These are phyloP conservation scores for Temnothorax curvispinosus DNA, from an alignment of 1,140 invertebrate genomes.

Conservation along the genomic window DNA sequence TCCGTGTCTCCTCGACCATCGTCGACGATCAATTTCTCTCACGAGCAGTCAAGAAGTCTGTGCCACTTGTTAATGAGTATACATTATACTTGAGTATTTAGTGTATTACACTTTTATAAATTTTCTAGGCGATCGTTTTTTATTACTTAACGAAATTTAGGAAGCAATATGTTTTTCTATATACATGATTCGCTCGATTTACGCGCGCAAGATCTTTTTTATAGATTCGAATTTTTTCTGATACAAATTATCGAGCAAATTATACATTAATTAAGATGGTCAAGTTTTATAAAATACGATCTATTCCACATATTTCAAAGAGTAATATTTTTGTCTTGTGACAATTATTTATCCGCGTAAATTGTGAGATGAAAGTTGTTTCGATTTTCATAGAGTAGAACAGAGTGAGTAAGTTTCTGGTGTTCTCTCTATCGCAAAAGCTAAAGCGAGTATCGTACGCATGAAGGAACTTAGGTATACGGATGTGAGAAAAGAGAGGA, in stretches of 20 bases:
- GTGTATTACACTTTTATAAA: slow-evolving; percentile 7
- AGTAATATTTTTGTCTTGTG: background rate
- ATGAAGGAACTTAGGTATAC: background rate
- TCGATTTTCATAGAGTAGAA: background rate
- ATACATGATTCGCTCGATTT: slow-evolving; percentile 8
- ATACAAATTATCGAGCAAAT: background rate
- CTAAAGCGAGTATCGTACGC: background rate
- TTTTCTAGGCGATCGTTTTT: slow-evolving; percentile 19
- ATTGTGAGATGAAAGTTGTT: background rate
- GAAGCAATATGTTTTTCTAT: background rate
- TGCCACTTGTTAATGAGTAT: background rate
- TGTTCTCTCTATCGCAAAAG: background rate
- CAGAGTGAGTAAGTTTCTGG: background rate
- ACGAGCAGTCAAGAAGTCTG: background rate
- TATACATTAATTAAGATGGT: background rate
- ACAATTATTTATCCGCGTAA: background rate
- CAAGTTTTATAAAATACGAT: background rate
- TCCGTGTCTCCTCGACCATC: slow-evolving; percentile 33
- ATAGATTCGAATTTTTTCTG: background rate
- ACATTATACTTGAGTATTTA: background rate
- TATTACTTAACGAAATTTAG: background rate
- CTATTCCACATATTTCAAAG: background rate
- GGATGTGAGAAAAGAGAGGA: background rate
- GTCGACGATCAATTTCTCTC: slow-evolving; percentile 6
- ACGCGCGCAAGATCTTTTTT: background rate